Conservation (phyloP, 2,888 invertebrate genomes). For the Nomada flava region DNA sequence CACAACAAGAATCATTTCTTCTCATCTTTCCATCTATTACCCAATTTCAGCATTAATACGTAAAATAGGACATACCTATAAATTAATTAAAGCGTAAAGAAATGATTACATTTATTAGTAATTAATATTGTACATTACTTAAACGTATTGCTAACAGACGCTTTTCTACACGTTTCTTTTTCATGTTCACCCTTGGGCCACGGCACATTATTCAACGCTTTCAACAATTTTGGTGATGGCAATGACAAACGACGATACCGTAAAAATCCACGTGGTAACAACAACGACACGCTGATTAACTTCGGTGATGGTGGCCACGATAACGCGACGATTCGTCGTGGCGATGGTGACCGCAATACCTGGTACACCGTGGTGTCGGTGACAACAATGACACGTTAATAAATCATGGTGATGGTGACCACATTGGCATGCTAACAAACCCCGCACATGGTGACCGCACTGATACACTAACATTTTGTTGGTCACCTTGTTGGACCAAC, state of each 20-base stretch:
- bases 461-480: slow-evolving; percentile 48
- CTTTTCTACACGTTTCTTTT: slow-evolving; percentile 55
- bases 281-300: slow-evolving; percentile 55
- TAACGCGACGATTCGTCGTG: slow-evolving; percentile 48
- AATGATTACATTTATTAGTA: no score
- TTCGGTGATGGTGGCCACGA: slow-evolving; percentile 58
- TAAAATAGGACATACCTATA: no score
- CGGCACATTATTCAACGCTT: neutral
- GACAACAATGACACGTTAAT: slow-evolving; percentile 64
- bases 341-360: slow-evolving; percentile 53
- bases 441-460: slow-evolving; percentile 24
- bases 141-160: slow-evolving; percentile 45
- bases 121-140: neutral
- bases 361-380: slow-evolving; percentile 59
- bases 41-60: no score
- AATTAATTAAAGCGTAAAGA: no score
- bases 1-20: no score
- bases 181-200: slow-evolving; percentile 50
- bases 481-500: slow-evolving; percentile 28
- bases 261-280: slow-evolving; percentile 50
- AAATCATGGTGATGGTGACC: slow-evolving; percentile 57
- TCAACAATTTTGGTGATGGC: slow-evolving; percentile 30
- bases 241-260: slow-evolving; percentile 18
- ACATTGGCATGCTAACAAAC: slow-evolving; percentile 57
- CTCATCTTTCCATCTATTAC: no score